A percentile compares a stretch with the other conserved stretches of the same genome.
Evolutionary conservation across 2,888 invertebrate genomes (phyloP).

Genomic region (Hirtodrosophila cameraria): DNA sequence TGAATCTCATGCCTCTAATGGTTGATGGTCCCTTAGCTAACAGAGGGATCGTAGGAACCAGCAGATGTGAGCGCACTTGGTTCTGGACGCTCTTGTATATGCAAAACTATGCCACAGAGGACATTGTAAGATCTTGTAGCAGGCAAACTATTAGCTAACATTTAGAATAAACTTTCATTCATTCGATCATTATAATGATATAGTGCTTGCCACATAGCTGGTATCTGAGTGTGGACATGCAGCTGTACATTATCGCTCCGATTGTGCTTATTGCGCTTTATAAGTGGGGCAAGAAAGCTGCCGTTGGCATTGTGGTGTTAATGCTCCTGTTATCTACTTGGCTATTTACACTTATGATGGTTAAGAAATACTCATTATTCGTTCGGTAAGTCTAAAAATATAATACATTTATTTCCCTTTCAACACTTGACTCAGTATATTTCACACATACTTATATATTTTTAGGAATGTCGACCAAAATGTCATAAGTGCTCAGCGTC

Average conservation of each 20-base stretch:
- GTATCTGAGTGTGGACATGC: slow-evolving; percentile 86
- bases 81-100: slow-evolving; percentile 84
- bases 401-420: neutral
- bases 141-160: neutral
- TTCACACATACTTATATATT: slow-evolving; percentile 57
- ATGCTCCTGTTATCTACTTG: slow-evolving; percentile 53
- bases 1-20: slow-evolving; percentile 83
- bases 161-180: neutral
- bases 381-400: slow-evolving; percentile 40
- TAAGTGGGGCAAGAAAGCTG: slow-evolving; percentile 72
- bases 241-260: slow-evolving; percentile 85
- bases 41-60: too few species aligned
- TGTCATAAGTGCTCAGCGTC: slow-evolving; percentile 8
- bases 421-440: slow-evolving; percentile 50
- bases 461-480: neutral
- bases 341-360: slow-evolving; percentile 63
- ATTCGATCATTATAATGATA: neutral
- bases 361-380: slow-evolving; percentile 48
- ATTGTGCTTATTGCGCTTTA: slow-evolving; percentile 84
- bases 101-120: slow-evolving; percentile 83
- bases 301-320: slow-evolving; percentile 49
- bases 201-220: slow-evolving; percentile 85
- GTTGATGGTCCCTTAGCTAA: slow-evolving; percentile 84
- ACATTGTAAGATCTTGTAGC: slow-evolving; percentile 63
- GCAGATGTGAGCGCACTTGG: slow-evolving; percentile 81